phyloP scores from a whole-genome alignment of 1,140 invertebrate genomes.

The Trichonephila clavata region DNA sequence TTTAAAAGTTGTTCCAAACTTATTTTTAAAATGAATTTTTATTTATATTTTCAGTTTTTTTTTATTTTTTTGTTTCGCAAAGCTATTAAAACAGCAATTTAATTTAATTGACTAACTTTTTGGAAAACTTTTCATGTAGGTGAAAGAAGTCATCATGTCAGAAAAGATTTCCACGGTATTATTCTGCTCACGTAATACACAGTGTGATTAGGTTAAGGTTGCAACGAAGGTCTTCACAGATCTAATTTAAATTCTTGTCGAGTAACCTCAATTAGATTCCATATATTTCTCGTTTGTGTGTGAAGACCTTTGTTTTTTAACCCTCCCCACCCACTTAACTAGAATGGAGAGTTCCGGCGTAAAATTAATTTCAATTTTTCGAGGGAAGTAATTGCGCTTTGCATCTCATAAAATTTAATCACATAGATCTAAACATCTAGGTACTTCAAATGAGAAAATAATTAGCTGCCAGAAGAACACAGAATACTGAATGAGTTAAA shows the following conservation, averaged over 20 bases:
- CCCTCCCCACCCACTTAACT: neutral
- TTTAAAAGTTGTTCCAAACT: neutral
- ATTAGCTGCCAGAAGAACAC: neutral
- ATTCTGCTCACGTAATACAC: neutral
- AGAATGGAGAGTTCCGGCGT: neutral
- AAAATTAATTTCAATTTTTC: conserved; percentile 42
- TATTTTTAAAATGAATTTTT: neutral
- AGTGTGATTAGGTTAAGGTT: conserved; percentile 45
- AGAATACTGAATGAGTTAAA: neutral
- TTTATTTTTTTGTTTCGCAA: neutral
- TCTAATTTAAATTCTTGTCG: conserved; percentile 45
- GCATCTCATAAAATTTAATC: conserved; percentile 13
- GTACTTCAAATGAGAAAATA: conserved; percentile 19
- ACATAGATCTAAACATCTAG: neutral
- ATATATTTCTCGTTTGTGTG: neutral
- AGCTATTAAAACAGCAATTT: neutral
- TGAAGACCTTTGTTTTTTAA: conserved; percentile 1
- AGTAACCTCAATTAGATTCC: conserved; percentile 17
- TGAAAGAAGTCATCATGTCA: neutral
- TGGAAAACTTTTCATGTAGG: neutral
- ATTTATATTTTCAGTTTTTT: neutral
- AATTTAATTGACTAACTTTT: neutral
- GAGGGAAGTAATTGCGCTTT: neutral
- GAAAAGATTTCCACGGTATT: neutral
- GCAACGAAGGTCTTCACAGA: conserved; percentile 14